Evolutionary conservation across 1,140 invertebrate genomes (phyloP).

Genomic region (Aporrectodea caliginosa): DNA sequence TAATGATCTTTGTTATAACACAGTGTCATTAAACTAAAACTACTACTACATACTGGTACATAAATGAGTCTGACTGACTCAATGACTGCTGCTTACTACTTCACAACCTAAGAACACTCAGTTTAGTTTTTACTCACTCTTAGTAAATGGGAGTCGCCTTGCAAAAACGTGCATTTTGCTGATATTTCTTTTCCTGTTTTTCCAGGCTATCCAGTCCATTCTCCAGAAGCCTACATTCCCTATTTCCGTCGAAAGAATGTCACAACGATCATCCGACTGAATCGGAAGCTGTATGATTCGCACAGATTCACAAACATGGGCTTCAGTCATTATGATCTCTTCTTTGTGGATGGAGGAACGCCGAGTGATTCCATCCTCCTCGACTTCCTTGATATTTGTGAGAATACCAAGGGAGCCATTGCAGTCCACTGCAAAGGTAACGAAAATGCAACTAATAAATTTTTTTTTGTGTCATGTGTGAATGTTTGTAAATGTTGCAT

Average conservation of each 20-base stretch:
- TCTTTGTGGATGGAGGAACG: slow-evolving; percentile 94
- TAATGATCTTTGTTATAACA: too few species aligned
- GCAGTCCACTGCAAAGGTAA: slow-evolving; percentile 98
- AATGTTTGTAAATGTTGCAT: too few species aligned
- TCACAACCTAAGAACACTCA: too few species aligned
- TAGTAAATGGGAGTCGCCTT: too few species aligned
- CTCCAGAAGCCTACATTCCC: slow-evolving; percentile 91
- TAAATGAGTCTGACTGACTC: too few species aligned
- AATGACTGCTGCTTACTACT: too few species aligned
- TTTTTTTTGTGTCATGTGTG: too few species aligned
- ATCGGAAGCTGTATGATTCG: slow-evolving; percentile 94
- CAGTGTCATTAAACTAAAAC: too few species aligned
- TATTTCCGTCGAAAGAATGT: slow-evolving; percentile 91
- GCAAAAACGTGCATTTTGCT: not conserved
- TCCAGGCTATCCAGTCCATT: slow-evolving; percentile 84
- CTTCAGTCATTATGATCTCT: slow-evolving; percentile 91
- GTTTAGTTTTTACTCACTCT: too few species aligned
- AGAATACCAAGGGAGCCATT: slow-evolving; percentile 81
- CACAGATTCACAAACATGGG: slow-evolving; percentile 83
- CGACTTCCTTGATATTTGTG: slow-evolving; percentile 79
- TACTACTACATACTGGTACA: too few species aligned
- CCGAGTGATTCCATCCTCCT: slow-evolving; percentile 86
- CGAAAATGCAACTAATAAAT: too few species aligned
- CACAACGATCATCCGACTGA: slow-evolving; percentile 85
- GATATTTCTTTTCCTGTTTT: not conserved